phyloP scores from a whole-genome alignment of 23 tunicate genomes.

The Styela plicata region DNA sequence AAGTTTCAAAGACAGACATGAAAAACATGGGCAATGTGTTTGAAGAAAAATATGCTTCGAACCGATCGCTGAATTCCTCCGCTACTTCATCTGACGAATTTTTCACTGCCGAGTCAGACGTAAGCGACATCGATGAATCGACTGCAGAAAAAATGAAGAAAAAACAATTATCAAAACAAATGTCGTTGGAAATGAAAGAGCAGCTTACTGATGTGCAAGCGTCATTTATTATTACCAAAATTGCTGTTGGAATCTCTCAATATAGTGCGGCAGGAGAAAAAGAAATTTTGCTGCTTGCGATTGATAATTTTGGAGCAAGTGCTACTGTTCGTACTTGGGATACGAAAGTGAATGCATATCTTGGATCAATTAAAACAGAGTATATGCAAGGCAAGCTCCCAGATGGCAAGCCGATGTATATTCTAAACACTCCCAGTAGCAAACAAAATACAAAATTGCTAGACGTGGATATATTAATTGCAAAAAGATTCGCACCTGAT shows the following conservation, averaged over 20 bases:
- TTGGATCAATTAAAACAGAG: conserved; percentile 30
- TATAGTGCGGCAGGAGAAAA: background rate
- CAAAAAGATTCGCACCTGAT: conserved; percentile 51
- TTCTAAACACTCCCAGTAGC: conserved; percentile 33
- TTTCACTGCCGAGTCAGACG: conserved; percentile 57
- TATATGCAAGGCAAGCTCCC: conserved; percentile 30
- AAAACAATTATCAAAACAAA: conserved; percentile 5
- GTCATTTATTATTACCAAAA: background rate
- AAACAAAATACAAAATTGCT: conserved; percentile 28
- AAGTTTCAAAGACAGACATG: conserved; percentile 9
- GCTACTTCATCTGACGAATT: conserved; percentile 46
- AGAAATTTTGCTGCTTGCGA: conserved; percentile 3
- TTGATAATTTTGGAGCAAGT: conserved; percentile 36
- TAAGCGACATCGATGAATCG: conserved; percentile 47
- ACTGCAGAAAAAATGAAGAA: conserved; percentile 13
- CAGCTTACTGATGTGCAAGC: conserved; percentile 29
- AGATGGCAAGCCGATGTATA: conserved; percentile 36
- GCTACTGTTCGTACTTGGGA: conserved; percentile 55
- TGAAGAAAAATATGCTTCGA: conserved; percentile 1
- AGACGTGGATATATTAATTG: conserved; percentile 41
- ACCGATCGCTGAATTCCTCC: conserved; percentile 4
- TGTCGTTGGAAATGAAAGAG: background rate
- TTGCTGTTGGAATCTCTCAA: conserved; percentile 8
- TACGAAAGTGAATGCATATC: conserved; percentile 27
- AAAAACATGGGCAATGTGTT: conserved; percentile 26